These are phyloP conservation scores for Salarias fasciatus DNA, from an alignment of 2,797 vertebrate species.

Conservation along the genomic window DNA sequence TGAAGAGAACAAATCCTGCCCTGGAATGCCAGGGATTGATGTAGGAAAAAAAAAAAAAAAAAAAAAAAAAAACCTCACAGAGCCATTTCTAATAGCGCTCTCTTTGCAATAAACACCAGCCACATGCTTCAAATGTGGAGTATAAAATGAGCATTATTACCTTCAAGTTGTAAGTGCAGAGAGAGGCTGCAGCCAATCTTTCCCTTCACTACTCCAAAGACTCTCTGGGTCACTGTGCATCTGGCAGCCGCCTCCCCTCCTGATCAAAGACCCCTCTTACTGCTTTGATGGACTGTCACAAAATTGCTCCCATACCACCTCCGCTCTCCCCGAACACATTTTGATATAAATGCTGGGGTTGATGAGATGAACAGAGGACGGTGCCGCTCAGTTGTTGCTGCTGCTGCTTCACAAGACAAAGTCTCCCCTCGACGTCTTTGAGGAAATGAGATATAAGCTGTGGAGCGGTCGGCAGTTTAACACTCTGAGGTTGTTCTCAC, in stretches of 20 bases:
- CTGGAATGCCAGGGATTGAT: not conserved
- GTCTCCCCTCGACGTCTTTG: no score
- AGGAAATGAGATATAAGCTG: no score
- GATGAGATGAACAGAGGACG: no score
- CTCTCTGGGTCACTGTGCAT: slow-evolving; percentile 21
- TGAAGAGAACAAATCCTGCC: not conserved
- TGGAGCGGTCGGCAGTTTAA: no score
- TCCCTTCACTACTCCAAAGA: slow-evolving; percentile 4
- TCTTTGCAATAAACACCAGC: not conserved
- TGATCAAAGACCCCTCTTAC: slow-evolving; percentile 24
- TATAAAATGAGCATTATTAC: slow-evolving; percentile 29
- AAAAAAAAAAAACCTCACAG: not conserved
- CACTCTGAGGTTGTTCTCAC: no score
- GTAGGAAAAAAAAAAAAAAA: no score
- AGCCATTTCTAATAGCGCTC: not conserved
- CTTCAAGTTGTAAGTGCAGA: slow-evolving; percentile 14
- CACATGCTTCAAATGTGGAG: not conserved
- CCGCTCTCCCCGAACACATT: not conserved
- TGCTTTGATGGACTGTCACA: slow-evolving; percentile 14
- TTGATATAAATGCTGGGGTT: not conserved
- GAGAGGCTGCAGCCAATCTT: slow-evolving; percentile 17
- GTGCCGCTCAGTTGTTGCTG: no score
- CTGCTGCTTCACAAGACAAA: no score
- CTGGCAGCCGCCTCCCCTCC: slow-evolving; percentile 21
- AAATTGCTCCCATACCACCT: slow-evolving; percentile 4